Percentiles rank a stretch among this genome's conserved stretches.
These are phyloP conservation scores for Bergia sp. DNA, from an alignment of 92 coral and sea anemone genomes.

Conservation along the genomic window DNA sequence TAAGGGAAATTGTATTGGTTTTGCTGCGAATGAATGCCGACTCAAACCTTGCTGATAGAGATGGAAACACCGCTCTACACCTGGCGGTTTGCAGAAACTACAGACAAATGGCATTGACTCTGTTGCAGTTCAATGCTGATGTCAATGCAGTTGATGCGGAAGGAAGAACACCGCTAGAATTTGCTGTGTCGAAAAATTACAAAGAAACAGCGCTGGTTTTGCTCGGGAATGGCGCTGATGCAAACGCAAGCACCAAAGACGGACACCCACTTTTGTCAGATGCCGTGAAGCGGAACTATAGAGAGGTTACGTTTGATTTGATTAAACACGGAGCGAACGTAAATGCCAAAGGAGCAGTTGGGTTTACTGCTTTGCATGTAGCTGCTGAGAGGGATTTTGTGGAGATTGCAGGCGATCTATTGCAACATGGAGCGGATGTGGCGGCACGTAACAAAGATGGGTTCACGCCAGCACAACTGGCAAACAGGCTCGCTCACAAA, in stretches of 20 bases:
- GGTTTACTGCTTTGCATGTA: background rate
- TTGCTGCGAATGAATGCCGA: background rate
- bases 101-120: background rate
- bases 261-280: background rate
- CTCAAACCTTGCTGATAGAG: background rate
- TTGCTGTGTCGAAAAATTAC: background rate
- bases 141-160: background rate
- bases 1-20: background rate
- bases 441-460: conserved; percentile 5
- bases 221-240: conserved; percentile 4
- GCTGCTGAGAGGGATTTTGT: conserved; percentile 7
- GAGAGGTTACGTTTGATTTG: conserved; percentile 6
- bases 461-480: background rate
- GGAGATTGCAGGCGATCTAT: conserved; percentile 11
- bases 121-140: conserved; percentile 6
- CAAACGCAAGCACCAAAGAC: background rate
- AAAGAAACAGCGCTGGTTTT: background rate
- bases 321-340: conserved; percentile 20
- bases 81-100: background rate
- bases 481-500: background rate
- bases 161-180: background rate
- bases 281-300: background rate
- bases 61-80: background rate
- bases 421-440: conserved; percentile 16
- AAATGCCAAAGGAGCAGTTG: background rate